Evolutionary conservation across 2,113 vertebrate genomes (phyloP).

Genomic region (Columba livia): DNA sequence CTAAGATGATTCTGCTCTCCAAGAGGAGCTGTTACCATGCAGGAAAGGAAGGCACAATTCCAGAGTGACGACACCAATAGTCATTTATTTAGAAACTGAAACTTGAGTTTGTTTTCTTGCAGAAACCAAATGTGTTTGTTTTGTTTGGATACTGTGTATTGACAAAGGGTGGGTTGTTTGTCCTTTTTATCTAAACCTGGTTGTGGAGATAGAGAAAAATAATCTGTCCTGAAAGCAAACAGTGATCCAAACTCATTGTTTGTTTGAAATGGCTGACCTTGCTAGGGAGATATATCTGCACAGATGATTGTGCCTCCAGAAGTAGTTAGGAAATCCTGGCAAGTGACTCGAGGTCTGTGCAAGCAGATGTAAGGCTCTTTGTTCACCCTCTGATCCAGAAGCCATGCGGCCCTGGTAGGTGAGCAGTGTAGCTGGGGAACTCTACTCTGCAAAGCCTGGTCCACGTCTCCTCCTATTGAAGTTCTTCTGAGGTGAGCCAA

Average conservation of each 20-base stretch:
- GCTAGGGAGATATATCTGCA: accelerated
- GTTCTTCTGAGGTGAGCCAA: background rate
- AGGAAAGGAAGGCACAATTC: constrained; percentile 16
- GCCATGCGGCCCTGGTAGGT: background rate
- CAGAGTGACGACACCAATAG: background rate
- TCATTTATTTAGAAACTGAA: constrained; percentile 34
- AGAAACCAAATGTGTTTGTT: constrained; percentile 37
- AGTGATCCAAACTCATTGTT: constrained; percentile 3
- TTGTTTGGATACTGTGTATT: constrained; percentile 26
- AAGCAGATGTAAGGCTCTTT: background rate
- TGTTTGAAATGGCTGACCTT: constrained; percentile 47
- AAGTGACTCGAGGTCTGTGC: accelerated
- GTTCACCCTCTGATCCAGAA: background rate
- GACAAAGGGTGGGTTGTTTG: constrained; percentile 47
- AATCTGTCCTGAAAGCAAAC: constrained; percentile 11
- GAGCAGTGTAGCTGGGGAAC: background rate
- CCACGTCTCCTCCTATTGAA: background rate
- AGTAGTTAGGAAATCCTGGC: background rate
- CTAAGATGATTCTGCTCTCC: background rate
- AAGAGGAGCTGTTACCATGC: background rate
- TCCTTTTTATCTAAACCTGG: constrained; percentile 1
- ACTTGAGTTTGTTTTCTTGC: constrained; percentile 6
- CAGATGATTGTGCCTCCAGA: background rate
- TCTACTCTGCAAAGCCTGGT: background rate
- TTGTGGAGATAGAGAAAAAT: constrained; percentile 36